Base-by-base conservation (phyloP, 2,888 invertebrate genomes). In the Chydorus sphaericus region DNA sequence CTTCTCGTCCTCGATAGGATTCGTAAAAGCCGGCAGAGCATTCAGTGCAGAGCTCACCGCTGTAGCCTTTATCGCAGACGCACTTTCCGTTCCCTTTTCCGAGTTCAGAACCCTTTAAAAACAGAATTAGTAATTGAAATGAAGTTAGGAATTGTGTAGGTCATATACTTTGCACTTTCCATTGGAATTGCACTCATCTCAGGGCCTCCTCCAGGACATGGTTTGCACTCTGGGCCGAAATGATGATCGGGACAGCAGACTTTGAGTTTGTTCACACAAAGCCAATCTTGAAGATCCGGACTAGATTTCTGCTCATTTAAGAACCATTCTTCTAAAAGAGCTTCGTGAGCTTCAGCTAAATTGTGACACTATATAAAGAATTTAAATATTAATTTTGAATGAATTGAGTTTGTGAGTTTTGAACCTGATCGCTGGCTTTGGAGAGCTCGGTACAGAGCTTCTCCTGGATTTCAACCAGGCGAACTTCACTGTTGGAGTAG, bases 61-160 rank as follows among this genome's bases (percentile, higher is more conserved):
- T 65, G 67, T 96, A 96, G 0, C 91, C 94, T 6, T 68, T 65
- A 64, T 91, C 81, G 69, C 96, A 97, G 14, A 77, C 71, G 67
- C 97, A 97, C 59, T 83, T 80, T 0, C 96, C 97, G 66, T 84
- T 90, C 0, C 97, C 97, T 69, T 88, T 88, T 44, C 94, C 76
- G 0, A 92, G 93, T 0, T 96, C 96, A 60, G 82, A 81, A 1
- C 96, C 96, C 75, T 77, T 60, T 6, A 65, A 62, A 56, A 48
- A 48, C 48, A 18, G 6, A 48, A 48, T 20, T n/a, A 51, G 38
- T 20, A 18, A 36, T 16, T 16, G 5, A 5, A 30, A 29, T 44
- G 29, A 2, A n/a, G n/a, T n/a, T n/a, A n/a, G n/a, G n/a, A n/a
- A n/a, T n/a, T n/a, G n/a, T n/a, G n/a, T n/a, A n/a, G n/a, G n/a